Evolutionary conservation across 2,113 vertebrate genomes (phyloP).

Genomic region (Pachypanchax playfairii): DNA sequence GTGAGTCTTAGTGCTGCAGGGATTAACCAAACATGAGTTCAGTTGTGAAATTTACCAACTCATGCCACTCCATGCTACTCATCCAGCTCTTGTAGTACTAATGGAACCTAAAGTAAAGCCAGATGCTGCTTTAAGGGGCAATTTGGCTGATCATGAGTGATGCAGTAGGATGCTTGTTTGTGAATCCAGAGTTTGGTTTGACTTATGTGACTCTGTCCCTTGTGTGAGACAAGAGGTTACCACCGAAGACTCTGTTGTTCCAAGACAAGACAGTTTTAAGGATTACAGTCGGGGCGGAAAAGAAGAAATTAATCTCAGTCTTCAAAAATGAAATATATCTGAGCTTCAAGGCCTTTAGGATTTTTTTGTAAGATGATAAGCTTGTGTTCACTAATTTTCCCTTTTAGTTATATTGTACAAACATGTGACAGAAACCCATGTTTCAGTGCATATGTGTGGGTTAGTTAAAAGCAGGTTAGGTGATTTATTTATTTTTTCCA

Average conservation of each 20-base stretch:
- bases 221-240: conserved; percentile 33
- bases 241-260: conserved; percentile 59
- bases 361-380: conserved; percentile 69
- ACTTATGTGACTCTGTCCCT: conserved; percentile 39
- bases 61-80: no score
- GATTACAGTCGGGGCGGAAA: conserved; percentile 79
- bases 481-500: background rate
- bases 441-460: conserved; percentile 6
- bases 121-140: conserved; percentile 58
- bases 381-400: conserved; percentile 70
- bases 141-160: conserved; percentile 52
- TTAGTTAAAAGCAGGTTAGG: conserved; percentile 35
- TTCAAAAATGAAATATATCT: conserved; percentile 69
- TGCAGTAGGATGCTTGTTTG: conserved; percentile 37
- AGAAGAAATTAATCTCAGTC: conserved; percentile 80
- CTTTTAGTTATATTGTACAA: conserved; percentile 29
- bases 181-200: conserved; percentile 20
- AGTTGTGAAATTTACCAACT: no score
- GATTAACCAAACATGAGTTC: conserved; percentile 22
- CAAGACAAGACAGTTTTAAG: conserved; percentile 73
- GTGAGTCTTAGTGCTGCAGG: conserved; percentile 36
- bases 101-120: conserved; percentile 13
- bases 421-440: conserved; percentile 12
- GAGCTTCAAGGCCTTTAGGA: conserved; percentile 72
- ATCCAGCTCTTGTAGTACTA: conserved; percentile 25